Evolutionary conservation across 2,797 vertebrate genomes (phyloP), one percentile per base, ranked within the genome.

Genomic region (Carduelis carduelis): DNA sequence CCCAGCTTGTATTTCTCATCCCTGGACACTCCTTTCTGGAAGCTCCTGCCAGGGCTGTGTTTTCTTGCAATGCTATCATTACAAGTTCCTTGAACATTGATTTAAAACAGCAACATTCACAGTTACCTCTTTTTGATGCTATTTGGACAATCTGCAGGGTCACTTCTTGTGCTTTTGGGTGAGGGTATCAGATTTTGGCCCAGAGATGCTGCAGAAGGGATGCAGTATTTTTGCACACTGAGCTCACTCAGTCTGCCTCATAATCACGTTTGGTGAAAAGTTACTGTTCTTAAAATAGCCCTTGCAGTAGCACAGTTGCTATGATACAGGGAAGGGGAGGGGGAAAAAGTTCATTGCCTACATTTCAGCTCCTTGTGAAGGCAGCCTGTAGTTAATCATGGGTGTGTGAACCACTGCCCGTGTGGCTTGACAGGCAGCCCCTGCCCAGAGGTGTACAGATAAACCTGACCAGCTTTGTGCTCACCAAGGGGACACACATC

Each of bases 281-380:
- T 97, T 96, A 83, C 94, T 63, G 95, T 95, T 97, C 97, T 97
- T 97, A 96, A 98, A 98, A 98, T 97, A 98, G 97, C 91, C 89
- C 75, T 47, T 88, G 91, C 90, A 93, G 94, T 83, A 94, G 95
- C 93, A 91, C 93, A 69, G 97, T 98, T 97, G 97, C 98, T 98
- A 97, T 96, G 98, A 97, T 97, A 98, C 93, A 69, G 43, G 57
- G 65, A 90, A 96, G 79, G 88, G 64, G 94, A 89, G 93, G 74
- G 79, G 49, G 44, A 14, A 75, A 84, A 94, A 85, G 77, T 94
- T 94, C 83, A 46, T 79, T 89, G 91, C 95, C 93, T 63, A 77
- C 71, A 86, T 88, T 88, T 89, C 89, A 91, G 87, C 86, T 95
- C 81, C 14, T 95, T 66, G 90, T 65, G 49, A 26, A 66, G 71